Percentiles rank a stretch among this genome's conserved stretches.
These are phyloP conservation scores for Nycticryphes semicollaris DNA, from an alignment of 2,113 vertebrate species.

Conservation along the genomic window DNA sequence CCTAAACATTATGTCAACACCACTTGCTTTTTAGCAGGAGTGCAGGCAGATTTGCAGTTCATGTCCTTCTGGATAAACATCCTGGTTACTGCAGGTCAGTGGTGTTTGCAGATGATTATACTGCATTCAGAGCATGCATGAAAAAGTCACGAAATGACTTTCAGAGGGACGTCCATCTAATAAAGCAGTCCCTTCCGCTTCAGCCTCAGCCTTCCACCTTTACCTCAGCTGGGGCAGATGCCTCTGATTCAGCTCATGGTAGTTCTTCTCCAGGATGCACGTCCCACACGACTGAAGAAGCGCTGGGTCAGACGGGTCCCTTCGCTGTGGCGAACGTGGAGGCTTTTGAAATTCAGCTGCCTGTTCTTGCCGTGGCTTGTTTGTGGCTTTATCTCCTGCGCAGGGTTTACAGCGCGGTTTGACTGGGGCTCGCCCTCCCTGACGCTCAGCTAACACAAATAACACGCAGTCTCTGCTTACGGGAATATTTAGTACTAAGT, in stretches of 20 bases:
- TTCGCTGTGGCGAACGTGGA: background rate
- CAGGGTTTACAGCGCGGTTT: background rate
- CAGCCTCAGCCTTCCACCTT: background rate
- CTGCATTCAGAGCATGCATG: background rate
- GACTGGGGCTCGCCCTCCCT: background rate
- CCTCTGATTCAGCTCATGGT: fast-evolving
- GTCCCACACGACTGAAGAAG: background rate
- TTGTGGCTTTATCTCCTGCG: background rate
- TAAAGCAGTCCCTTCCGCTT: background rate
- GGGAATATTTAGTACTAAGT: fast-evolving
- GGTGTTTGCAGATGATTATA: background rate
- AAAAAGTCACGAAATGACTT: background rate
- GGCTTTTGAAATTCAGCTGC: slow-evolving; percentile 6
- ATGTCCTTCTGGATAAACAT: slow-evolving; percentile 37
- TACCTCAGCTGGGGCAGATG: background rate
- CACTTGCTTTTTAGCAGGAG: background rate
- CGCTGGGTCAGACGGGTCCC: background rate
- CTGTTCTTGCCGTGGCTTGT: slow-evolving; percentile 53
- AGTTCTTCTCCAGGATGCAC: background rate
- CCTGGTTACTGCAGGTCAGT: slow-evolving; percentile 11
- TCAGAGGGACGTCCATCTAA: background rate
- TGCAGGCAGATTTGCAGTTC: background rate
- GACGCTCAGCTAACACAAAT: background rate
- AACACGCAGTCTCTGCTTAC: fast-evolving
- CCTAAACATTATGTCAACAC: background rate